Conservation (phyloP, 2,888 invertebrate genomes). For the Linnaemya tessellans region DNA sequence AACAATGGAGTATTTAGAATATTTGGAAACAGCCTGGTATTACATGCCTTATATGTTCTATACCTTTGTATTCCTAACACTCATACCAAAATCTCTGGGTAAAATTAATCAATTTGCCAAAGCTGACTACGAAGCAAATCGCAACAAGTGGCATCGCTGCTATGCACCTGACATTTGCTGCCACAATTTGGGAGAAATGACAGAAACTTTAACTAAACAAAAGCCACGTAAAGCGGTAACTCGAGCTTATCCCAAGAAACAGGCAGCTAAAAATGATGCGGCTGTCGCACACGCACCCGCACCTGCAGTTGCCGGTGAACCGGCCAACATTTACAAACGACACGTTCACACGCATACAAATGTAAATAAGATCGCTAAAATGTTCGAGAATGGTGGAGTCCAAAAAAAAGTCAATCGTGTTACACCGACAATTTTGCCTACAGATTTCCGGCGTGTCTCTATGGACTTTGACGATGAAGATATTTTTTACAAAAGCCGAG, state of each 20-base stretch:
- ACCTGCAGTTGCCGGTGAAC: slow-evolving; percentile 62
- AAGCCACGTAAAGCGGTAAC: slow-evolving; percentile 80
- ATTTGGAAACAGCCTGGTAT: slow-evolving; percentile 76
- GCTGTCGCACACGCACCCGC: background rate
- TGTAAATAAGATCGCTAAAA: slow-evolving; percentile 82
- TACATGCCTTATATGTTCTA: slow-evolving; percentile 78
- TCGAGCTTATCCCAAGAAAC: slow-evolving; percentile 79
- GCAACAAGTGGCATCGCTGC: slow-evolving; percentile 80
- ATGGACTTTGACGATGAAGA: slow-evolving; percentile 66
- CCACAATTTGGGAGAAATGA: slow-evolving; percentile 74
- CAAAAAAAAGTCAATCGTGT: slow-evolving; percentile 79
- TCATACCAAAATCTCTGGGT: slow-evolving; percentile 79
- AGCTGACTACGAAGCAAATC: slow-evolving; percentile 78
- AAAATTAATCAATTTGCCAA: slow-evolving; percentile 78
- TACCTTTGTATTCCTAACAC: slow-evolving; percentile 79
- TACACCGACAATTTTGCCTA: slow-evolving; percentile 76
- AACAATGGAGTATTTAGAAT: slow-evolving; percentile 75
- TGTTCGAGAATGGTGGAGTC: slow-evolving; percentile 80
- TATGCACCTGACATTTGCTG: slow-evolving; percentile 82
- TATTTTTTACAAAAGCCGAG: slow-evolving; percentile 73
- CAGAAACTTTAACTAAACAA: slow-evolving; percentile 74
- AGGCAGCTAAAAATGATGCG: slow-evolving; percentile 64
- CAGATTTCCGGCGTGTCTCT: slow-evolving; percentile 59
- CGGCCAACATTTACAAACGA: slow-evolving; percentile 73
- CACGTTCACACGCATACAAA: slow-evolving; percentile 77